phyloP scores from a whole-genome alignment of 2,113 vertebrate genomes.

The Colinus virginianus region DNA sequence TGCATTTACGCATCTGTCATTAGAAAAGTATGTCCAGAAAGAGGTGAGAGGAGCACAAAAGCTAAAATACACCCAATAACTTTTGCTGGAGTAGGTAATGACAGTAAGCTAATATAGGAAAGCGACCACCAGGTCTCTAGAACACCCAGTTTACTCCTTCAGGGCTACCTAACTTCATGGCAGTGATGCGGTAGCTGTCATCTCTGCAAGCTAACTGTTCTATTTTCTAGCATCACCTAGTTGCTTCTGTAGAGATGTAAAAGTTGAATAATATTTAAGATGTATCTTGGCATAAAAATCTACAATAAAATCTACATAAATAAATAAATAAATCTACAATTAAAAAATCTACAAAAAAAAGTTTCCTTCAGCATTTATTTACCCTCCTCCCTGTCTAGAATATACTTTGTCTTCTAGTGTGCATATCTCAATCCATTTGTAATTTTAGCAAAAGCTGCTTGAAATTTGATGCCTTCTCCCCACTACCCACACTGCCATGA shows the following conservation, averaged over 20 bases:
- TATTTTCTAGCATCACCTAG: not conserved
- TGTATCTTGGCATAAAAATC: not conserved
- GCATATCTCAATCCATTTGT: not conserved
- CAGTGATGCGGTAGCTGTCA: not conserved
- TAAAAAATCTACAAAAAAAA: not conserved
- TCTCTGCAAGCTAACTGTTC: not conserved
- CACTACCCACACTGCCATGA: accelerated
- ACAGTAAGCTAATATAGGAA: not conserved
- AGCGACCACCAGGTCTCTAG: not conserved
- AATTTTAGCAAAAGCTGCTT: not conserved
- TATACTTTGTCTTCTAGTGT: not conserved
- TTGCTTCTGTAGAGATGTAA: not conserved
- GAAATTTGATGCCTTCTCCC: not conserved
- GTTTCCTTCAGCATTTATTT: not conserved
- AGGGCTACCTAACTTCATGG: not conserved
- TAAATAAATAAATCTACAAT: not conserved
- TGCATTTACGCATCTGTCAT: not conserved
- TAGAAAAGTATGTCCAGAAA: not conserved
- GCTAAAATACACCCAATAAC: not conserved
- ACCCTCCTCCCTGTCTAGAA: not conserved
- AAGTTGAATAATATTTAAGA: not conserved
- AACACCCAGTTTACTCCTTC: not conserved
- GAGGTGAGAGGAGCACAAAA: not conserved
- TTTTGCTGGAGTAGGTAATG: not conserved
- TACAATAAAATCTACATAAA: not conserved